Conservation (phyloP, 2,888 invertebrate genomes). For the Folsomia candida region DNA sequence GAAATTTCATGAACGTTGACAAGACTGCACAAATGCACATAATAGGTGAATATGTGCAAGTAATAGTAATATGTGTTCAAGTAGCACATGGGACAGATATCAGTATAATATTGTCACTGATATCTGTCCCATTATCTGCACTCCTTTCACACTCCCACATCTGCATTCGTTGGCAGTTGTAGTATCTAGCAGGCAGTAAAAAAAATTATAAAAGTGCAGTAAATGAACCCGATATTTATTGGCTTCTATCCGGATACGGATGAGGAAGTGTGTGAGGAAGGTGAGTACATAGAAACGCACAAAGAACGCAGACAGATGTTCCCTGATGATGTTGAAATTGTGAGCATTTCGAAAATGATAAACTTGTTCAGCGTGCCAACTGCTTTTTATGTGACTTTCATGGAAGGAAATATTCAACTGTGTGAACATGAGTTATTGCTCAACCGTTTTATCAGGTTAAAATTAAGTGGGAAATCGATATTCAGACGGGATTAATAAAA, state of each 20-base stretch:
- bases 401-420: conserved; percentile 30
- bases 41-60: too few species aligned
- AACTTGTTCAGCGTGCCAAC: conserved; percentile 33
- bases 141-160: conserved; percentile 9
- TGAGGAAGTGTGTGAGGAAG: not conserved
- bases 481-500: not conserved
- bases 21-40: too few species aligned
- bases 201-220: not conserved
- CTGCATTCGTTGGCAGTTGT: not conserved
- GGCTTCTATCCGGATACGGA: not conserved
- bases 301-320: not conserved
- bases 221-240: not conserved
- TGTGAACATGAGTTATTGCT: conserved; percentile 34
- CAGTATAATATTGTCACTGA: too few species aligned
- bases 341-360: conserved; percentile 21
- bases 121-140: conserved; percentile 9
- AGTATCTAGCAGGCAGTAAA: too few species aligned
- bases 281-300: too few species aligned
- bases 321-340: not conserved
- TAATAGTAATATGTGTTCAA: too few species aligned
- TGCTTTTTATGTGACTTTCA: conserved; percentile 28
- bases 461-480: conserved; percentile 10
- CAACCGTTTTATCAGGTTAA: conserved; percentile 25
- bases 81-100: too few species aligned
- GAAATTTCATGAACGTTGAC: too few species aligned